phyloP scores from a whole-genome alignment of 1,140 invertebrate genomes.

The Zaprionus davidi region DNA sequence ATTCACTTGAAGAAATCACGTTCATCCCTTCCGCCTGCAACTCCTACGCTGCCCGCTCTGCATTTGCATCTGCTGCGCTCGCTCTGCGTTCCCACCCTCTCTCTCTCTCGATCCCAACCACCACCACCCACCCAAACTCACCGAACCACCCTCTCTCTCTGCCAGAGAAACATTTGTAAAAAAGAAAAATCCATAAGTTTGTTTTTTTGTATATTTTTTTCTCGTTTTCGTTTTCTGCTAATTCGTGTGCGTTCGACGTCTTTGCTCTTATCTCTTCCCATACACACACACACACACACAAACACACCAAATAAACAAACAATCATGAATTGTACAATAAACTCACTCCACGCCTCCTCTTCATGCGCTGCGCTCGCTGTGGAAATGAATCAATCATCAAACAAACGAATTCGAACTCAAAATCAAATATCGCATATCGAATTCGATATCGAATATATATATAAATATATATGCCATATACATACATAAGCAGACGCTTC shows the following conservation, averaged over 20 bases:
- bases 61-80: slow-evolving; percentile 50
- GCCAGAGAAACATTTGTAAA: slow-evolving; percentile 55
- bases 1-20: slow-evolving; percentile 22
- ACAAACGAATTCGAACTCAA: slow-evolving; percentile 24
- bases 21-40: slow-evolving; percentile 31
- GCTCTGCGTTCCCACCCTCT: slow-evolving; percentile 23
- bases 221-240: slow-evolving; percentile 69
- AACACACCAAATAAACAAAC: slow-evolving; percentile 8
- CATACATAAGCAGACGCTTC: slow-evolving; percentile 71
- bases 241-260: slow-evolving; percentile 76
- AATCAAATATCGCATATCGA: slow-evolving; percentile 34
- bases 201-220: slow-evolving; percentile 69
- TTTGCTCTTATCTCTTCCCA: slow-evolving; percentile 77
- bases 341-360: slow-evolving; percentile 66
- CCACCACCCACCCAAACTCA: slow-evolving; percentile 15
- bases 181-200: slow-evolving; percentile 73
- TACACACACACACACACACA: slow-evolving; percentile 36
- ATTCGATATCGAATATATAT: slow-evolving; percentile 49
- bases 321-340: slow-evolving; percentile 73
- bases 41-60: slow-evolving; percentile 23
- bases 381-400: slow-evolving; percentile 63
- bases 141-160: slow-evolving; percentile 26
- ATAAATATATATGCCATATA: slow-evolving; percentile 27
- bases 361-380: slow-evolving; percentile 80
- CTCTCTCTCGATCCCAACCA: slow-evolving; percentile 36